Conservation (phyloP, 2,113 vertebrate genomes). For the Eleginops maclovinus region DNA sequence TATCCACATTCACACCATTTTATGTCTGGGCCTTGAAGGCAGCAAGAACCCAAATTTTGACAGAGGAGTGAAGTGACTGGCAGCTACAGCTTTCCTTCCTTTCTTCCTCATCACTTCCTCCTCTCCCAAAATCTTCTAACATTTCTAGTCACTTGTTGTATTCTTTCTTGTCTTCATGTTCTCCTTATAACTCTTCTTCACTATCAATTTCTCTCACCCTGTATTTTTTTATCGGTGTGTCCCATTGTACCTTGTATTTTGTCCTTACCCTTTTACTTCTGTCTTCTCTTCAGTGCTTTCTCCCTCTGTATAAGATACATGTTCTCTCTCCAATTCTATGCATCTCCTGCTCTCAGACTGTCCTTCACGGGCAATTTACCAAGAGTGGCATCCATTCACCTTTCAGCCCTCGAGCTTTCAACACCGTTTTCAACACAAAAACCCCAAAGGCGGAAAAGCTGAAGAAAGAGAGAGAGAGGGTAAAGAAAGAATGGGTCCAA, state of each 20-base stretch:
- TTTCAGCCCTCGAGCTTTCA: conserved; percentile 62
- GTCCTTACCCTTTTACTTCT: conserved; percentile 6
- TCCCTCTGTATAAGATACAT: conserved; percentile 23
- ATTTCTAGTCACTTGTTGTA: neutral
- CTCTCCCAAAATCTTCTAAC: conserved; percentile 1
- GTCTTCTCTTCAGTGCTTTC: conserved; percentile 17
- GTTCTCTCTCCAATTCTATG: conserved; percentile 42
- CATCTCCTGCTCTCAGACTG: conserved; percentile 35
- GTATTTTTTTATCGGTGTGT: neutral
- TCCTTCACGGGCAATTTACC: conserved; percentile 77
- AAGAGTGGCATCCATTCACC: conserved; percentile 64
- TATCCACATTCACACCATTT: conserved; percentile 58
- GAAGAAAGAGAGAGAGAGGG: conserved; percentile 27
- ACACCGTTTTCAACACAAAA: conserved; percentile 66
- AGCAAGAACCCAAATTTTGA: conserved; percentile 45
- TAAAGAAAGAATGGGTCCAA: conserved; percentile 27
- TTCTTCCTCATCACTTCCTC: conserved; percentile 3
- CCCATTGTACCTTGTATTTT: neutral
- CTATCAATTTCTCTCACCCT: neutral
- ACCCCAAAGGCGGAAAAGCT: conserved; percentile 44
- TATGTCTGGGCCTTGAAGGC: conserved; percentile 57
- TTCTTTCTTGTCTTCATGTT: neutral
- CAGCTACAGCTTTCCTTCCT: conserved; percentile 31
- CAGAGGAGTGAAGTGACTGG: conserved; percentile 47
- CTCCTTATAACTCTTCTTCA: neutral